Percentiles rank a stretch among this genome's conserved stretches.
Conservation (phyloP, 2,797 vertebrate genomes). For the Odontamblyopus rebecca region DNA sequence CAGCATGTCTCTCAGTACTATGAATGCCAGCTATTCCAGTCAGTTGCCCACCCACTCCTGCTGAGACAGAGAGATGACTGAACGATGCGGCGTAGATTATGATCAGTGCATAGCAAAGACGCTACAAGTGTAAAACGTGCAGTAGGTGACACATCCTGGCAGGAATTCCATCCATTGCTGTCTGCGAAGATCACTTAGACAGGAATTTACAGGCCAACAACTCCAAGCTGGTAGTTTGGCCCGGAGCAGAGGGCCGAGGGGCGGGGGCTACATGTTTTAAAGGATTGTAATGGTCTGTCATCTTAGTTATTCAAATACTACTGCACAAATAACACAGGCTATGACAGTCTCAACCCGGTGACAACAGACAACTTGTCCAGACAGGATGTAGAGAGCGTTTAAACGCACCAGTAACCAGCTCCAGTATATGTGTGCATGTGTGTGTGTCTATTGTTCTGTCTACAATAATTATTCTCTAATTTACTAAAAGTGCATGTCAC, state of each 20-base stretch:
- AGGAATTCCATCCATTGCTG: slow-evolving; percentile 69
- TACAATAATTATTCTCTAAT: slow-evolving; percentile 23
- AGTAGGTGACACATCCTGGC: slow-evolving; percentile 50
- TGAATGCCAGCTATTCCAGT: neutral
- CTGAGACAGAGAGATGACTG: slow-evolving; percentile 1
- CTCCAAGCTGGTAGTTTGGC: slow-evolving; percentile 41
- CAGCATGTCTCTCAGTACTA: neutral
- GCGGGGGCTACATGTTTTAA: slow-evolving; percentile 18
- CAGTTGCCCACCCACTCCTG: neutral
- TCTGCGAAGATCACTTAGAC: slow-evolving; percentile 60
- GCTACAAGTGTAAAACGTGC: slow-evolving; percentile 32
- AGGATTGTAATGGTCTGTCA: slow-evolving; percentile 31
- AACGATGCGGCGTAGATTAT: neutral
- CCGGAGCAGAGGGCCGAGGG: slow-evolving; percentile 31
- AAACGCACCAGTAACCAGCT: slow-evolving; percentile 3
- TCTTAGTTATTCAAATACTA: slow-evolving; percentile 40
- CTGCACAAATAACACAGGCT: slow-evolving; percentile 33
- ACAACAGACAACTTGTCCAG: slow-evolving; percentile 12
- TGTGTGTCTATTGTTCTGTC: slow-evolving; percentile 1
- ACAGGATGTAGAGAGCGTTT: neutral
- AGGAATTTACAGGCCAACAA: slow-evolving; percentile 65
- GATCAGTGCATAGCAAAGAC: slow-evolving; percentile 22
- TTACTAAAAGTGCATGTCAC: slow-evolving; percentile 23
- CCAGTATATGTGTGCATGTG: neutral
- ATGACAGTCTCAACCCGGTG: neutral